Percentiles rank a stretch among this genome's conserved stretches.
These are phyloP conservation scores for Drosophila meridionalis DNA, from an alignment of 2,888 invertebrate genomes.

Conservation along the genomic window DNA sequence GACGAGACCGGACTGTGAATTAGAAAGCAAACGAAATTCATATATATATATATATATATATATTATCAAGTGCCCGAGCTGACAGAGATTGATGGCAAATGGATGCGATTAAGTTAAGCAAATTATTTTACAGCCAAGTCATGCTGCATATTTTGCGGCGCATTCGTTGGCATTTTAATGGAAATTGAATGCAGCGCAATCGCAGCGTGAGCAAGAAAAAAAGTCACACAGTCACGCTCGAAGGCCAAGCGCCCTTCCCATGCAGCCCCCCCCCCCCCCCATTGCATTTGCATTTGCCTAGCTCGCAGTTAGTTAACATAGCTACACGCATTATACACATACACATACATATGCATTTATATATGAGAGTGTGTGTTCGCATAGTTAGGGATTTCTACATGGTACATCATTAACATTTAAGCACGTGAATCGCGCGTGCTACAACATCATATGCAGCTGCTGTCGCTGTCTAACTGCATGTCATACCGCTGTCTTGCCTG, in stretches of 20 bases:
- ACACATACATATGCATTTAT: neutral
- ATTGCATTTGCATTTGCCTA: constrained; percentile 40
- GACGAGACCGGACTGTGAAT: constrained; percentile 87
- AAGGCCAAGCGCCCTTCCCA: constrained; percentile 10
- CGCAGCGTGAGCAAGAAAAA: constrained; percentile 37
- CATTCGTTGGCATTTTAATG: constrained; percentile 67
- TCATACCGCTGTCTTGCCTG: constrained; percentile 16
- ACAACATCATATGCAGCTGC: constrained; percentile 64
- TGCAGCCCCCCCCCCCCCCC: neutral
- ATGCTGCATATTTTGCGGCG: constrained; percentile 63
- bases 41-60: constrained; percentile 33
- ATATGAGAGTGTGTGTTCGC: neutral
- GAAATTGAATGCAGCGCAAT: constrained; percentile 71
- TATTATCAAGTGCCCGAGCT: constrained; percentile 40
- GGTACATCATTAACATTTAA: constrained; percentile 75
- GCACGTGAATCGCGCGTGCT: constrained; percentile 70
- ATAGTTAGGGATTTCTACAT: constrained; percentile 11
- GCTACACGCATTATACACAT: constrained; percentile 33
- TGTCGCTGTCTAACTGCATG: constrained; percentile 31
- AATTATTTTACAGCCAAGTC: constrained; percentile 42
- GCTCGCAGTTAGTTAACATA: constrained; percentile 59
- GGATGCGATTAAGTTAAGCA: constrained; percentile 43
- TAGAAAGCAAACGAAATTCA: constrained; percentile 53
- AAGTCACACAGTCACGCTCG: constrained; percentile 66
- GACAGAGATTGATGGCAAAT: constrained; percentile 60